Conservation (phyloP, 2,113 vertebrate species). For the Globicephala melas region DNA sequence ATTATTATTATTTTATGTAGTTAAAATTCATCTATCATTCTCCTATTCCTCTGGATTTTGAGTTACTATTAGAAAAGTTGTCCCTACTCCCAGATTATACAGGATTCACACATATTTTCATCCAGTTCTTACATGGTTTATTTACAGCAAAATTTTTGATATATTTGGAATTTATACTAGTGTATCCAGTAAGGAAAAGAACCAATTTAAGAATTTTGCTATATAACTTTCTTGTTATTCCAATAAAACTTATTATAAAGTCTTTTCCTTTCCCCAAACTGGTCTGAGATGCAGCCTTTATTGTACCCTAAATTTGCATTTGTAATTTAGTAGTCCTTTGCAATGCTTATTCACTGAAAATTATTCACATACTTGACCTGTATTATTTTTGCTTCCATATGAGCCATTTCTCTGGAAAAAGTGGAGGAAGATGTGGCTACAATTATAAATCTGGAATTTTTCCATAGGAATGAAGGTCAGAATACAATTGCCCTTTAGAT, state of each 20-base stretch:
- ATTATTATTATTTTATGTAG: neutral
- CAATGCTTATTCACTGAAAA: neutral
- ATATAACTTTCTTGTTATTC: neutral
- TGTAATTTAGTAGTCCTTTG: neutral
- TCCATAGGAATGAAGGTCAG: neutral
- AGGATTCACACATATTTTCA: neutral
- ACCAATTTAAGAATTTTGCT: neutral
- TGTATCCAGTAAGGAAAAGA: neutral
- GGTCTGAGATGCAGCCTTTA: neutral
- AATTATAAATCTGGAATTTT: neutral
- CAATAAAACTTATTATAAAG: neutral
- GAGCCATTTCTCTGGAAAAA: neutral
- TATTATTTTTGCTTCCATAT: neutral
- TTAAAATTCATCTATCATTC: neutral
- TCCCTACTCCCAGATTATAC: neutral
- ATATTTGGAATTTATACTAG: neutral
- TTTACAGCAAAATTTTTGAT: neutral
- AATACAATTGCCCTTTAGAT: neutral
- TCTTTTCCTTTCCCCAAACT: neutral
- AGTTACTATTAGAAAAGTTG: neutral
- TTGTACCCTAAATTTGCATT: neutral
- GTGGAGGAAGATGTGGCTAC: neutral
- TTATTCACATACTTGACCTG: neutral
- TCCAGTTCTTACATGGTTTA: neutral
- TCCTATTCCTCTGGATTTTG: neutral